Evolutionary conservation across 2,888 invertebrate genomes (phyloP), one percentile per base, ranked within the genome.

Genomic region (Stenotaenia linearis): DNA sequence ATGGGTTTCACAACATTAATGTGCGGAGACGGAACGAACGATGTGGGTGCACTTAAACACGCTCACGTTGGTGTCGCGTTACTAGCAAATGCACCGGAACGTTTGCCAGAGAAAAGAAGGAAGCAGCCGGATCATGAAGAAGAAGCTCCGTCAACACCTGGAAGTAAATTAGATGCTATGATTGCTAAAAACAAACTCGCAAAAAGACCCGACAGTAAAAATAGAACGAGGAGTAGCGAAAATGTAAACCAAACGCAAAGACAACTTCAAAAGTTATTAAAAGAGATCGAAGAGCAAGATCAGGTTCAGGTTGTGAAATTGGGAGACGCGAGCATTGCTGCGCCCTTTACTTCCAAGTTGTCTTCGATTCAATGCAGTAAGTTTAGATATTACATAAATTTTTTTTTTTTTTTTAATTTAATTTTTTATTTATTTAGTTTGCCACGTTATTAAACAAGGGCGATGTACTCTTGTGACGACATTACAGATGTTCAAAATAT

Each of bases 11-110:
- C 91, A 3, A 97, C 98, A 0, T 89, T 99, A 1, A 99, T 99
- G 99, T 99, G 99, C 85, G 99, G 99, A 1, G 99, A 99, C 88
- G 99, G 99, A 79, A 99, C 99, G 0, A 99, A 99, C 86, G 99
- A 99, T 88, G 99, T 99, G 12, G 99, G 99, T 21, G 97, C 97
- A 4, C 88, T 99, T 77, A 99, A 99, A 87, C 99, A 99, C 87
- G 97, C 99, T 37, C 93, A 99, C 87, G 97, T 95, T 84, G 96
- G 96, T 75, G 96, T 97, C 21, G 96, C 97, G 0, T 92, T 97
- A 83, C 87, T 97, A 75, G 92, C 96, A 4, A 93, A 93, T 86
- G 92, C 93, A 0, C 92, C 94, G 0, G 91, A 87, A 80, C 83
- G 82, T 80, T 77, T 84, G 2, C 84, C 84, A 35, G 85, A 84